Percentiles rank a stretch among this genome's conserved stretches.
These are phyloP conservation scores for Zoanthus sansibaricus DNA, from an alignment of 92 coral and sea anemone genomes.

Conservation along the genomic window DNA sequence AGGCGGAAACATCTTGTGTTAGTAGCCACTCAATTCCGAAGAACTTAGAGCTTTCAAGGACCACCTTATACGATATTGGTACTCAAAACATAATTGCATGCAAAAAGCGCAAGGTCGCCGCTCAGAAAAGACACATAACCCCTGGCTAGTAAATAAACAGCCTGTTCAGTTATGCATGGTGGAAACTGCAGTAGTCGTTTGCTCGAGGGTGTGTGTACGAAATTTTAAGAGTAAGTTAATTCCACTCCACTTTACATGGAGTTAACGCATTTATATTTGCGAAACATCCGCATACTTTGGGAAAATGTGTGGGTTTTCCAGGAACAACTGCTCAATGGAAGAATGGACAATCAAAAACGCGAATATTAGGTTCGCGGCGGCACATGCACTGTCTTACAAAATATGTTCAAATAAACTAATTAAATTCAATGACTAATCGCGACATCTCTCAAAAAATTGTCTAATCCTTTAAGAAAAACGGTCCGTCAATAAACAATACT, in stretches of 20 bases:
- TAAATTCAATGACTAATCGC: neutral
- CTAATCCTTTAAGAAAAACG: neutral
- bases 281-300: slow-evolving; percentile 21
- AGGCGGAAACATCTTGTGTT: slow-evolving; percentile 8
- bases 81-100: neutral
- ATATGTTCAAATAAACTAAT: neutral
- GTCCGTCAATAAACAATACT: neutral
- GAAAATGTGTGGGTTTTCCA: slow-evolving; percentile 3
- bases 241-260: neutral
- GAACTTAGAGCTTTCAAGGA: slow-evolving; percentile 7
- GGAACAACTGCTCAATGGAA: neutral
- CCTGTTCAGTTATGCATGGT: neutral
- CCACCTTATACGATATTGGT: neutral
- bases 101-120: neutral
- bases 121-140: neutral
- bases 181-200: neutral
- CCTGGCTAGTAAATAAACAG: slow-evolving; percentile 5
- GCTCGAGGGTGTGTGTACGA: neutral
- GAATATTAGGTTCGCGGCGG: neutral
- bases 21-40: slow-evolving; percentile 2
- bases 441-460: neutral
- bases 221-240: neutral
- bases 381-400: neutral
- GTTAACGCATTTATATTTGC: too few species aligned
- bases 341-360: neutral